A percentile compares a stretch with the other conserved stretches of the same genome.
Evolutionary conservation across 2,797 vertebrate species (phyloP).

Genomic region (Champsocephalus gunnari): DNA sequence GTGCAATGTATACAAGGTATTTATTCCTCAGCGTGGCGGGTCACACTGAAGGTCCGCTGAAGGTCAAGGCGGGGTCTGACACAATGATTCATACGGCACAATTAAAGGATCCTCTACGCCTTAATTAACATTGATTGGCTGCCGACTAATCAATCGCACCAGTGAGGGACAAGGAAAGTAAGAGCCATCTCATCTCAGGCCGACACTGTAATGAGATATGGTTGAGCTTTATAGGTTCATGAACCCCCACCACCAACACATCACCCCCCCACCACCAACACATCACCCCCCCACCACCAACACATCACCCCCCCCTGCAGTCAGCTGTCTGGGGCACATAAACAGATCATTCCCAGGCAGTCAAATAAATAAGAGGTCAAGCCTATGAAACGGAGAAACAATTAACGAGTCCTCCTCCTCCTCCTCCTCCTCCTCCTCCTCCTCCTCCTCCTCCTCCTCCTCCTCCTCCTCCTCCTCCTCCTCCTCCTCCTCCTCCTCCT

Average conservation of each 20-base stretch:
- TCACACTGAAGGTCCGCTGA: constrained; percentile 64
- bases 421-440: background rate
- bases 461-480: too few relatives aligned
- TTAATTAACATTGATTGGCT: constrained; percentile 89
- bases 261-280: background rate
- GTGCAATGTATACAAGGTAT: constrained; percentile 68
- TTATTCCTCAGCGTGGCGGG: constrained; percentile 58
- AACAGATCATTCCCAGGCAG: constrained; percentile 72
- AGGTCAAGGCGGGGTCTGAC: constrained; percentile 81
- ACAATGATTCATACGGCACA: constrained; percentile 82
- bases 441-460: background rate
- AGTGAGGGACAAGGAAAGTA: constrained; percentile 72
- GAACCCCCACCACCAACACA: constrained; percentile 38
- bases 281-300: constrained; percentile 16
- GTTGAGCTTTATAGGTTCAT: constrained; percentile 78
- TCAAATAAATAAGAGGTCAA: constrained; percentile 74
- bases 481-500: constrained; percentile 4
- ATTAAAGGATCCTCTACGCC: constrained; percentile 85
- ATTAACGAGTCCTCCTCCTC: constrained; percentile 55
- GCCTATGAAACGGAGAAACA: constrained; percentile 69
- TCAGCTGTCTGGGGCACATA: constrained; percentile 40
- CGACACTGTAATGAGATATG: constrained; percentile 78
- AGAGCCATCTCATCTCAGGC: constrained; percentile 74
- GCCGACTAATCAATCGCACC: constrained; percentile 81
- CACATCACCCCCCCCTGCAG: constrained; percentile 21